Base-by-base conservation (phyloP, 2,113 vertebrate genomes). In the Regulus satrapa region DNA sequence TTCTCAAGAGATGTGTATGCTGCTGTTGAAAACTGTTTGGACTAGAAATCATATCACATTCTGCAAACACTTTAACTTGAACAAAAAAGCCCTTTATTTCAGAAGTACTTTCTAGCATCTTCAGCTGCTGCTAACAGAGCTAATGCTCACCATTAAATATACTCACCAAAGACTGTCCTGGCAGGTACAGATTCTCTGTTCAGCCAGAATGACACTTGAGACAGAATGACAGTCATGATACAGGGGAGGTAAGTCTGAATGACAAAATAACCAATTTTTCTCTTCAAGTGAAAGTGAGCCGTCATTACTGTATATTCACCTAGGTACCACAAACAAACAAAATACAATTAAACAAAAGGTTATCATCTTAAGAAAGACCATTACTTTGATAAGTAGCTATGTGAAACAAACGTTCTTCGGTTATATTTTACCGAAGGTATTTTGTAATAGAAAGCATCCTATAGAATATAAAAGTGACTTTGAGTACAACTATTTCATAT, bases 241-340 rank as follows among this genome's bases (percentile, higher is more conserved):
- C 99, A 99, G 12, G 99, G 99, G 32, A 99, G 98, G 85, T 99
- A 99, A 11, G 99, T 99, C 98, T 99, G 99, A 97, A 99, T 99
- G 96, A 99, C 99, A 98, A 99, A 99, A 98, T 99, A 99, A 64
- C 99, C 99, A 55, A 99, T 99, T 98, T 99, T 99, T 97, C 99
- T 99, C 98, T 99, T 99, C 98, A 99, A 98, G 95, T 99, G 99
- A 96, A 99, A 99, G 98, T 99, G 99, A 97, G 99, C 99, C 5
- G 99, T 99, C 99, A 99, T 99, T 96, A 99, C 99, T 3, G 99
- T 99, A 84, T 99, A 99, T 98, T 99, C 99, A 94, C 99, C 99
- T 99, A 97, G 51, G 48, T 85, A 40, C 43, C 59, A 67, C 63
- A 95, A 78, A 89, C 25, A 95, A 82, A 97, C 43, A 97, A 92